Evolutionary conservation across 2,797 vertebrate genomes (phyloP).

Genomic region (Pyrocephalus nanus): DNA sequence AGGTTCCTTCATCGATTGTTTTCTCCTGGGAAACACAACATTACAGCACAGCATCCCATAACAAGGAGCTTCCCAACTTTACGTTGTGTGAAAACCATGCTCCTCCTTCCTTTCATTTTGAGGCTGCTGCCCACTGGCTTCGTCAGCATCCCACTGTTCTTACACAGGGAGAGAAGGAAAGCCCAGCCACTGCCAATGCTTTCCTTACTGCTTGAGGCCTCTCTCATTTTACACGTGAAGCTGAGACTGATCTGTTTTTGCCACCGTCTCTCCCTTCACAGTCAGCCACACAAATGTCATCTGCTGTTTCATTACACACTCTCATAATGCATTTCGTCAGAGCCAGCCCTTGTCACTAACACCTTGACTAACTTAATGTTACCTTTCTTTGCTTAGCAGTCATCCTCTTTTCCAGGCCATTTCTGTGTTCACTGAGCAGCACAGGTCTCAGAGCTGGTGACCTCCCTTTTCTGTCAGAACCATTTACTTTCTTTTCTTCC

Average conservation of each 20-base stretch:
- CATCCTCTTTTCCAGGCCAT: not conserved
- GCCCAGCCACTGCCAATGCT: not conserved
- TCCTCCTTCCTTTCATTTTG: not conserved
- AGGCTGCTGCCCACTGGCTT: not conserved
- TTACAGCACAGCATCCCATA: not conserved
- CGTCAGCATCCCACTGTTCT: not conserved
- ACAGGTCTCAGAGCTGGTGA: not conserved
- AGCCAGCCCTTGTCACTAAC: not conserved
- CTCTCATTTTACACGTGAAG: not conserved
- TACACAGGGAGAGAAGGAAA: not conserved
- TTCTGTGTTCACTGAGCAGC: not conserved
- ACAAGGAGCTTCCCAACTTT: not conserved
- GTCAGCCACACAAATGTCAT: not conserved
- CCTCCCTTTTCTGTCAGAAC: not conserved
- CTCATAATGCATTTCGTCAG: not conserved
- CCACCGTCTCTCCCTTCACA: not conserved
- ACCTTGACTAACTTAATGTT: not conserved
- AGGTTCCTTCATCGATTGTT: not conserved
- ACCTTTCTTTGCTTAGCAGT: not conserved
- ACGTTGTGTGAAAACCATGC: not conserved
- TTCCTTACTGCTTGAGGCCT: not conserved
- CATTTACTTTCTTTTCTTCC: not conserved
- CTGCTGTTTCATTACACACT: not conserved
- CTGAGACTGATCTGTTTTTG: not conserved
- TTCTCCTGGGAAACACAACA: not conserved